phyloP scores from a whole-genome alignment of 2,113 vertebrate genomes.

The Myanophis thanlyinensis region DNA sequence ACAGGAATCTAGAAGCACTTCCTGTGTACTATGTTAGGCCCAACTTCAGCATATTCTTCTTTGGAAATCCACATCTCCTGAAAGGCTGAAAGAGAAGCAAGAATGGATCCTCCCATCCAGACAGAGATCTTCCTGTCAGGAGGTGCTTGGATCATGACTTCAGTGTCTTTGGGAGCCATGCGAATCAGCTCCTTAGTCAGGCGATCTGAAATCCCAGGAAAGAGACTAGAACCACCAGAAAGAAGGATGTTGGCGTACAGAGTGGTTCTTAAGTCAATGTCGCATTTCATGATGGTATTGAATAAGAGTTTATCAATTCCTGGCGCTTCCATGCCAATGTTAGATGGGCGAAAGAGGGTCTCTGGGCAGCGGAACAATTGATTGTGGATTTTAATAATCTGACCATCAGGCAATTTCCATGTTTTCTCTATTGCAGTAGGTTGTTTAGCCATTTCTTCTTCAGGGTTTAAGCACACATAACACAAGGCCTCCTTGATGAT shows the following conservation, averaged over 20 bases:
- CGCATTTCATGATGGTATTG: conserved; percentile 53
- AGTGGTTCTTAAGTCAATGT: conserved; percentile 41
- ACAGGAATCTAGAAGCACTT: conserved; percentile 56
- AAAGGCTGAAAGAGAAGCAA: conserved; percentile 55
- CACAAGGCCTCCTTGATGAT: conserved; percentile 50
- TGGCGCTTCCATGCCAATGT: conserved; percentile 40
- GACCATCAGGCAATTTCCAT: conserved; percentile 58
- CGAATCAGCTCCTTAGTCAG: conserved; percentile 52
- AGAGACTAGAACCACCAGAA: conserved; percentile 61
- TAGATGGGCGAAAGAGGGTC: conserved; percentile 49
- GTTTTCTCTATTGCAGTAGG: conserved; percentile 31
- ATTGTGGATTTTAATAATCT: conserved; percentile 46
- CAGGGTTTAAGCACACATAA: conserved; percentile 41
- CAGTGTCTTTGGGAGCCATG: conserved; percentile 31
- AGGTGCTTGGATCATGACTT: conserved; percentile 46
- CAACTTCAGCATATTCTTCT: conserved; percentile 52
- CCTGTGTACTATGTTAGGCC: conserved; percentile 50
- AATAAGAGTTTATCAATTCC: conserved; percentile 58
- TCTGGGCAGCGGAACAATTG: conserved; percentile 61
- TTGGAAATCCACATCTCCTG: conserved; percentile 54
- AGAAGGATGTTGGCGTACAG: conserved; percentile 59
- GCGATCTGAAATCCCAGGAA: conserved; percentile 51
- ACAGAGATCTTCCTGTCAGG: conserved; percentile 39
- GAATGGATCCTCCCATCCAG: conserved; percentile 64
- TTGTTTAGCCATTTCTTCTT: conserved; percentile 53